These are phyloP conservation scores for Chloroceryle inda DNA, from an alignment of 2,797 vertebrate species.

Conservation along the genomic window DNA sequence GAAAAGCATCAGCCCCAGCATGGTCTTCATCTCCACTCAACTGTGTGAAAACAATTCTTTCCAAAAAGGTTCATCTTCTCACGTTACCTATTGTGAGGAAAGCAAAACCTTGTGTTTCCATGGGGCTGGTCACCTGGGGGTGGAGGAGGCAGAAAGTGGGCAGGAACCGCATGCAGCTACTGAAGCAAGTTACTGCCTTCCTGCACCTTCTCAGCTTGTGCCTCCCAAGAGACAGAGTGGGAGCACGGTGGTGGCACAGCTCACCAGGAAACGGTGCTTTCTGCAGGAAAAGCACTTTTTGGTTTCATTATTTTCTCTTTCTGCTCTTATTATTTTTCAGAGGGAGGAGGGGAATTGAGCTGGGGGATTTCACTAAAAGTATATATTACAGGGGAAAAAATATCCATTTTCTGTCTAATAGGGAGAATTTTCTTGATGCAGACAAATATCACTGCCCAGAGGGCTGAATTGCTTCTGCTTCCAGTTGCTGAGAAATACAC, in stretches of 20 bases:
- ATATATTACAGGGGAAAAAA: not conserved
- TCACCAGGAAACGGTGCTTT: not conserved
- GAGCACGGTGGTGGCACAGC: not conserved
- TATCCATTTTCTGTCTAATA: constrained; percentile 25
- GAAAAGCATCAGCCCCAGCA: not conserved
- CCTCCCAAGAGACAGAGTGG: not conserved
- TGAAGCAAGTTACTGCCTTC: not conserved
- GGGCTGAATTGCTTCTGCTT: constrained; percentile 44
- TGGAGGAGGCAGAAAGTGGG: not conserved
- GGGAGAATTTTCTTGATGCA: constrained; percentile 30
- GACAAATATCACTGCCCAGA: constrained; percentile 55
- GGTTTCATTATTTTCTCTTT: constrained; percentile 25
- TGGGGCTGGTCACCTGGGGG: not conserved
- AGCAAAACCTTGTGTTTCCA: not conserved
- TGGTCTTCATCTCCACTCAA: not conserved
- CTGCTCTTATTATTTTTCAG: not conserved
- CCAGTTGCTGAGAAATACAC: constrained; percentile 47
- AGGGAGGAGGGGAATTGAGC: not conserved
- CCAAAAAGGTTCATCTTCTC: not conserved
- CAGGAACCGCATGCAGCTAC: not conserved
- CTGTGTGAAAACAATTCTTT: not conserved
- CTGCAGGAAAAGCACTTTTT: constrained; percentile 44
- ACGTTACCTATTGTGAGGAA: not conserved
- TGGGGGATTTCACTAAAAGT: not conserved
- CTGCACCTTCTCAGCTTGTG: not conserved